Evolutionary conservation across 1,140 invertebrate species (phyloP).

Genomic region (Catajapyx aquilonaris): DNA sequence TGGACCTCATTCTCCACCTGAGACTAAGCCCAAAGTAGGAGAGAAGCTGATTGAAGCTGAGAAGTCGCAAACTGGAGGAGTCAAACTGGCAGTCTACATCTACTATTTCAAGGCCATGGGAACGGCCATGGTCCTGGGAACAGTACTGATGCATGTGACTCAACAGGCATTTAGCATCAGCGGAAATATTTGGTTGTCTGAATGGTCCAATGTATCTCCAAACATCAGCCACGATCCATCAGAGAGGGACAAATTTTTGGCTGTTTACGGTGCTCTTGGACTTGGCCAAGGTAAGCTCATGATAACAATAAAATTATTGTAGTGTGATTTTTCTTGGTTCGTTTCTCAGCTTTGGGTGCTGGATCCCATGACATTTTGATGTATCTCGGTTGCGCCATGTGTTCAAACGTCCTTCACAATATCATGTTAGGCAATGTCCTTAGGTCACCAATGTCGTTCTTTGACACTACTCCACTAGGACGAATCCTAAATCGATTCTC

Average conservation of each 20-base stretch:
- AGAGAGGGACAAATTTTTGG: conserved; percentile 8
- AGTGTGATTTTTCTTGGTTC: too few relatives aligned
- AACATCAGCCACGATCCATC: too few relatives aligned
- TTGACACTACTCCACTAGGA: conserved; percentile 25
- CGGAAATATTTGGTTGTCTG: conserved; percentile 9
- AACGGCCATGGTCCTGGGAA: conserved; percentile 15
- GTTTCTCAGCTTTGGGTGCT: too few relatives aligned
- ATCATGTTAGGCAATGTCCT: conserved; percentile 20
- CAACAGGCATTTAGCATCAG: conserved; percentile 15
- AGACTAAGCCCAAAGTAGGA: conserved; percentile 8
- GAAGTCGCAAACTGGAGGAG: conserved; percentile 25
- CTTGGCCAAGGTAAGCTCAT: conserved; percentile 10
- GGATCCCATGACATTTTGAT: too few relatives aligned
- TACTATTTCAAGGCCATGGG: conserved; percentile 27
- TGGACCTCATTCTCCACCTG: neutral
- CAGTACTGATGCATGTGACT: conserved; percentile 20
- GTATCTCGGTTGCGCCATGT: too few relatives aligned
- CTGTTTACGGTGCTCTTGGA: conserved; percentile 11
- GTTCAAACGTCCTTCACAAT: too few relatives aligned
- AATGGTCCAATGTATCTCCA: conserved; percentile 23
- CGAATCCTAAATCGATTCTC: conserved; percentile 25
- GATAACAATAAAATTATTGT: too few relatives aligned
- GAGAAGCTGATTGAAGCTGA: conserved; percentile 24
- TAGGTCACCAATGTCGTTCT: conserved; percentile 23
- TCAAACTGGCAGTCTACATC: conserved; percentile 27